Evolutionary conservation across 2,888 invertebrate species (phyloP).

Genomic region (Zaprionus lineosus): DNA sequence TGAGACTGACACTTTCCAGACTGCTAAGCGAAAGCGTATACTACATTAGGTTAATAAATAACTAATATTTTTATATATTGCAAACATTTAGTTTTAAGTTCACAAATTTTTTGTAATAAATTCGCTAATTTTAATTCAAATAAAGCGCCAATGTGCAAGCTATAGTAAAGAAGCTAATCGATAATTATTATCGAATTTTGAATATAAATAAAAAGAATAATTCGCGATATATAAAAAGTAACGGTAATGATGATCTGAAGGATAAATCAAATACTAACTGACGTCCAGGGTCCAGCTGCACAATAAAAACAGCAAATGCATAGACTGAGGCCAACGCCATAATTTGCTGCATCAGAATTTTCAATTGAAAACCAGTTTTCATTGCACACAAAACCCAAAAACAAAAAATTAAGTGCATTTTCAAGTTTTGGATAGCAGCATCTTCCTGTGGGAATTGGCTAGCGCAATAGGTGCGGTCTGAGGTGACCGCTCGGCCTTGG

Average conservation of each 20-base stretch:
- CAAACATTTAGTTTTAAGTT: slow-evolving; percentile 34
- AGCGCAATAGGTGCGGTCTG: slow-evolving; percentile 17
- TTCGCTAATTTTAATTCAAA: slow-evolving; percentile 2
- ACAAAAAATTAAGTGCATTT: slow-evolving; percentile 36
- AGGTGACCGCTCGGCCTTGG: slow-evolving; percentile 31
- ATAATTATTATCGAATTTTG: too few species aligned
- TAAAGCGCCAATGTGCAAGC: slow-evolving; percentile 10
- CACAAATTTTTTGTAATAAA: slow-evolving; percentile 8
- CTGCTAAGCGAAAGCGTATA: slow-evolving; percentile 42
- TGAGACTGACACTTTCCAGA: slow-evolving; percentile 59
- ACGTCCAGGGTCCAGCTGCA: slow-evolving; percentile 32
- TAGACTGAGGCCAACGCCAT: slow-evolving; percentile 58
- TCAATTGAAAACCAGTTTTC: slow-evolving; percentile 64
- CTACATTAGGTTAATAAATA: slow-evolving; percentile 38
- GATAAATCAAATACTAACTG: slow-evolving; percentile 48
- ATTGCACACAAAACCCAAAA: slow-evolving; percentile 25
- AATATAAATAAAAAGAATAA: too few species aligned
- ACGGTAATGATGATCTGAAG: slow-evolving; percentile 57
- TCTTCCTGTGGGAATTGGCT: slow-evolving; percentile 61
- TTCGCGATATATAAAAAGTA: too few species aligned
- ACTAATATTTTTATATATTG: slow-evolving; percentile 11
- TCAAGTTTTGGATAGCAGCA: slow-evolving; percentile 43
- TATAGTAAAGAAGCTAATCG: too few species aligned
- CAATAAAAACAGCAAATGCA: slow-evolving; percentile 27
- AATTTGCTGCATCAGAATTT: slow-evolving; percentile 47